These are phyloP conservation scores for Rhopilema esculentum DNA, from an alignment of 30 jellyfish, hydroid and myxozoan genomes.

Conservation along the genomic window DNA sequence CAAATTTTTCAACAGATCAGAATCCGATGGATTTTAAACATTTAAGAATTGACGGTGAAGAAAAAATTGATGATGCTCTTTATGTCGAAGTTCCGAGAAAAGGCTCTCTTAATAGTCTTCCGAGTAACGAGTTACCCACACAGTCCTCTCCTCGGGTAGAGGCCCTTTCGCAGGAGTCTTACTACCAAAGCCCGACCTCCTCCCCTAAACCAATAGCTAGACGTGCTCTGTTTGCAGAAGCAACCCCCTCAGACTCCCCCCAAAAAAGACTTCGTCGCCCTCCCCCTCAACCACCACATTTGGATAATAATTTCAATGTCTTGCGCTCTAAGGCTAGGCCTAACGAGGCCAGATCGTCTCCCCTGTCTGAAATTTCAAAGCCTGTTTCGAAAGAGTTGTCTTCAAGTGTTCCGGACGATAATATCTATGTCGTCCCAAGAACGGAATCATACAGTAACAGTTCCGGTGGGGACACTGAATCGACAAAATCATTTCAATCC, in stretches of 20 bases:
- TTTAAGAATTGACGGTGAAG: conserved; percentile 57
- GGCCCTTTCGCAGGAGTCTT: not conserved
- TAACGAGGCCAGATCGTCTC: not conserved
- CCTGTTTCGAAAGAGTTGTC: not conserved
- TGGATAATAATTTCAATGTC: conserved; percentile 32
- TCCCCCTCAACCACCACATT: conserved; percentile 60
- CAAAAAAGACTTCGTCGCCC: conserved; percentile 59
- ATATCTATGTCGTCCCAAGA: conserved; percentile 54
- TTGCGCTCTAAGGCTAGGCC: conserved; percentile 17
- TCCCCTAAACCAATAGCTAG: conserved; percentile 45
- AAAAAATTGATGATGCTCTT: not conserved
- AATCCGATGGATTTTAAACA: conserved; percentile 41
- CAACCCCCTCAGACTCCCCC: not conserved
- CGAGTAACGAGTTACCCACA: not conserved
- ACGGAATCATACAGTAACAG: not conserved
- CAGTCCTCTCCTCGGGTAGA: not conserved
- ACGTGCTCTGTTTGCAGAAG: conserved; percentile 31
- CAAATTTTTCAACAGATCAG: not conserved
- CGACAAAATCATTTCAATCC: conserved; percentile 12
- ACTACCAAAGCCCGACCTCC: conserved; percentile 29
- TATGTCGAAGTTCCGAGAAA: conserved; percentile 38
- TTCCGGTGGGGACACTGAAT: conserved; percentile 14
- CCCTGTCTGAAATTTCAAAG: not conserved
- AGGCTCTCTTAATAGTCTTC: not conserved
- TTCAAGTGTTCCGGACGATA: not conserved